A percentile compares a stretch with the other conserved stretches of the same genome.
phyloP scores from a whole-genome alignment of 92 coral and sea anemone genomes.

The Epizoanthus rinbou region DNA sequence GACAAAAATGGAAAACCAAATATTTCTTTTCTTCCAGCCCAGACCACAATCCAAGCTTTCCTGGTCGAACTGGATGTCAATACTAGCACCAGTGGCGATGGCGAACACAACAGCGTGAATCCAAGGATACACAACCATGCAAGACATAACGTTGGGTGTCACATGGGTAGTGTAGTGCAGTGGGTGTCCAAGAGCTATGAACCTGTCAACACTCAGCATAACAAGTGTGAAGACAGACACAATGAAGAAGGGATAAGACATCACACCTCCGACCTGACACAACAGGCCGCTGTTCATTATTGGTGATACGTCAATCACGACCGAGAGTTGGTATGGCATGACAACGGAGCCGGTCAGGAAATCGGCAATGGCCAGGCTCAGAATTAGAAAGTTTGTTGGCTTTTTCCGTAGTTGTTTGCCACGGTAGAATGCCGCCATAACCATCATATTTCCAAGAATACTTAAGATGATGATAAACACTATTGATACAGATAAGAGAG shows the following conservation, averaged over 20 bases:
- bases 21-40: constrained; percentile 47
- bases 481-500: constrained; percentile 6
- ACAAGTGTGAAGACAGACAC: constrained; percentile 52
- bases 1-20: constrained; percentile 37
- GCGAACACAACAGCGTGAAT: constrained; percentile 37
- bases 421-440: constrained; percentile 24
- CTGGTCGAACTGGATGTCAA: constrained; percentile 53
- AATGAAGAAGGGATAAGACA: constrained; percentile 51
- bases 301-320: constrained; percentile 17
- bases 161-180: constrained; percentile 36
- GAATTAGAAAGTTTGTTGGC: constrained; percentile 44
- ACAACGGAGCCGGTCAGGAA: constrained; percentile 37
- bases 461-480: constrained; percentile 33
- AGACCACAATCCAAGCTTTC: constrained; percentile 55
- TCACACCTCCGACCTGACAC: constrained; percentile 46
- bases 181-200: constrained; percentile 53
- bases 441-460: constrained; percentile 44
- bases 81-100: constrained; percentile 33
- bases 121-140: constrained; percentile 60
- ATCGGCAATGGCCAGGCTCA: constrained; percentile 54
- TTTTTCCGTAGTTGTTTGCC: constrained; percentile 26
- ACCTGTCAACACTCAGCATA: constrained; percentile 59
- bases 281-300: constrained; percentile 39
- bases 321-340: constrained; percentile 49
- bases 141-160: constrained; percentile 11